Evolutionary conservation across 2,888 invertebrate species (phyloP), one percentile per base, ranked within the genome.

Genomic region (Cantharis nigra): DNA sequence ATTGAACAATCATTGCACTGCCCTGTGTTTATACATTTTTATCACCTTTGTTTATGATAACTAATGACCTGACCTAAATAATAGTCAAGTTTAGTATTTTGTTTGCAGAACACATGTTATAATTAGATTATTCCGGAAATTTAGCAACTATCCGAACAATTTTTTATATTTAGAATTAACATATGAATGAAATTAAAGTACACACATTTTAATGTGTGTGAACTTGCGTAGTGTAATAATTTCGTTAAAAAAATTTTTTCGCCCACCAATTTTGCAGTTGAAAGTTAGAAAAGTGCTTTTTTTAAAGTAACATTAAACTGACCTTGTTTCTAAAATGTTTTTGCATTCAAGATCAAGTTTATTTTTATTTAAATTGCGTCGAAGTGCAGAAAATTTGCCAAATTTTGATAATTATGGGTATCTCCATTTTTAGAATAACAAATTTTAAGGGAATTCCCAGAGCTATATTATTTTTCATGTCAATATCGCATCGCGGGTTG

Each of bases 21-120:
- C 49, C 3, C 49, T 49, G 49, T n/a, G n/a, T n/a, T 49, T n/a
- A 23, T 67, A 16, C 20, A 23, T 67, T 67, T 67, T 67, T 67
- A 67, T 67, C 65, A 67, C 65, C 65, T 67, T 23, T 18, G 49
- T 23, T 67, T 67, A 26, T 67, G 65, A 67, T 67, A 67, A 67
- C 65, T 26, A 67, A 14, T 67, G 65, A 67, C 65, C 65, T 67
- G 65, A 67, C 65, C 65, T 67, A 67, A 26, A 67, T 67, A 67
- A 67, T 49, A 49, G 49, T 49, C 49, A 49, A 49, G 49, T 49
- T 49, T 49, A 49, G 49, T 49, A 49, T n/a, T 49, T 49, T 49
- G n/a, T 49, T 49, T 49, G 49, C 49, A 49, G 49, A 49, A 9
- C 49, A 49, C 49, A 49, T 49, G 49, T 49, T 49, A 49, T 49